Conservation (phyloP, 2,888 invertebrate species). For the Eristalis intricaria region DNA sequence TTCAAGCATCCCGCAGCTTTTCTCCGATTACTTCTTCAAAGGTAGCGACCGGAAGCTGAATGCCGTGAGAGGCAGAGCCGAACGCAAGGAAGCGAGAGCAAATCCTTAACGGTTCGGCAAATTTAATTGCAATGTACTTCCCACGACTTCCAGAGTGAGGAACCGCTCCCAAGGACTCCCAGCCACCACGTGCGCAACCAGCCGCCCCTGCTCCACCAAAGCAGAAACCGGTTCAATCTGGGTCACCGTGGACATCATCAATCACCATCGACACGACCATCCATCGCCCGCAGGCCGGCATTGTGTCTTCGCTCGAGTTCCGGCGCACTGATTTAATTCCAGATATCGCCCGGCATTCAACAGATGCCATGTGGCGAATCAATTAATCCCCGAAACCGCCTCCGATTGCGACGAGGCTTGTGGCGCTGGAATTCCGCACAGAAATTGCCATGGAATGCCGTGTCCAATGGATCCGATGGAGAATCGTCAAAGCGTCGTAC, state of each 20-base stretch:
- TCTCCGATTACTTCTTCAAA: not conserved
- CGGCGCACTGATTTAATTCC: not conserved
- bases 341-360: not conserved
- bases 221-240: not conserved
- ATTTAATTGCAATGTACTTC: slow-evolving; percentile 16
- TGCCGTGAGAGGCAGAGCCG: not conserved
- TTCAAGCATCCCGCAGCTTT: slow-evolving; percentile 23
- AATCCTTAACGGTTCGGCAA: slow-evolving; percentile 15
- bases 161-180: not conserved
- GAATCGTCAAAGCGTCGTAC: slow-evolving; percentile 22
- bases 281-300: not conserved
- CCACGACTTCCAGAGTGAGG: not conserved
- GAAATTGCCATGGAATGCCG: not conserved
- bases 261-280: not conserved
- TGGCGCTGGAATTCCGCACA: not conserved
- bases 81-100: slow-evolving; percentile 2
- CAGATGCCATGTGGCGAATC: not conserved
- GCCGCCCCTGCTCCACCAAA: no score
- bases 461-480: slow-evolving; percentile 3
- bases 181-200: not conserved
- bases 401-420: not conserved
- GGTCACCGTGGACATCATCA: not conserved
- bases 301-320: not conserved
- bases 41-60: not conserved
- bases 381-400: not conserved